Conservation (phyloP, 2,888 invertebrate species). For the Hypomecis punctinalis region DNA sequence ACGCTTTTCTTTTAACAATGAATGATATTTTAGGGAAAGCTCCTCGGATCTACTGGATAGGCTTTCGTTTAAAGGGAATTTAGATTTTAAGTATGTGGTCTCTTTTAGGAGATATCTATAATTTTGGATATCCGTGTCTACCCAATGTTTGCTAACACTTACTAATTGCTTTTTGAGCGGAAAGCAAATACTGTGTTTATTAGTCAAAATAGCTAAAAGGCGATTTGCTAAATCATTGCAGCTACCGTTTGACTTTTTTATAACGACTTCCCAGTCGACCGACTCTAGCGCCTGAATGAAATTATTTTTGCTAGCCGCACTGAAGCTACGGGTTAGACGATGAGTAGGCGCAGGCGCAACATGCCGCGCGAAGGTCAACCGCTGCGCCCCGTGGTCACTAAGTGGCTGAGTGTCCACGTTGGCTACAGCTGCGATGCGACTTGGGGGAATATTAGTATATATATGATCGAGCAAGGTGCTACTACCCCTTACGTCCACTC, state of each 20-base stretch:
- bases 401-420: constrained; percentile 8
- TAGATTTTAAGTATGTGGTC: neutral
- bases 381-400: constrained; percentile 1
- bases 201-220: neutral
- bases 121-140: neutral
- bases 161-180: neutral
- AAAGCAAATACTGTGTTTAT: neutral
- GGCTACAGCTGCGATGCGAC: constrained; percentile 3
- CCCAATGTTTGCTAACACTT: neutral
- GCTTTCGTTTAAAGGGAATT: neutral
- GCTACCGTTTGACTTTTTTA: neutral
- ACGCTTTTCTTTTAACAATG: constrained; percentile 16
- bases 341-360: neutral
- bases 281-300: neutral
- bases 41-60: neutral
- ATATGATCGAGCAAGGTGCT: constrained; percentile 18
- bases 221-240: neutral
- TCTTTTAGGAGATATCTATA: neutral
- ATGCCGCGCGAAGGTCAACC: neutral
- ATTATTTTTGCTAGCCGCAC: neutral
- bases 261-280: neutral
- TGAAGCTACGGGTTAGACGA: neutral
- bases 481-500: constrained; percentile 6
- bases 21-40: neutral
- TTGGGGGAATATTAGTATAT: constrained; percentile 10